Conservation (phyloP, 2,113 vertebrate species). For the Zosterops pallidus region DNA sequence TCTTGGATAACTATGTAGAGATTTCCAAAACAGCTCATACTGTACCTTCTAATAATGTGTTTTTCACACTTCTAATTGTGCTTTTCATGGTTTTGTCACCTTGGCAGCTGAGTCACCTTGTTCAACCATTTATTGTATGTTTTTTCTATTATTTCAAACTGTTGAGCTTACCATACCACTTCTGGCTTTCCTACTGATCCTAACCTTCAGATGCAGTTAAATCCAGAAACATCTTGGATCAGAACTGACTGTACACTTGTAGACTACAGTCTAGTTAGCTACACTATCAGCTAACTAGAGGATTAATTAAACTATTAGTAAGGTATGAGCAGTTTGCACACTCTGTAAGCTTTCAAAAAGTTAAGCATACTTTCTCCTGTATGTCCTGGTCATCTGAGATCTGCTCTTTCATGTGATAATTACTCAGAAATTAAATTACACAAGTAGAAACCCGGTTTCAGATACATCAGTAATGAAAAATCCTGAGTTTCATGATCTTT, state of each 20-base stretch:
- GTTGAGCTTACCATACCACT: background rate
- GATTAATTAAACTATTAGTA: background rate
- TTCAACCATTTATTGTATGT: background rate
- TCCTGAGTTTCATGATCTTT: background rate
- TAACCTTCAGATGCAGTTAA: background rate
- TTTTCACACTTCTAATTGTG: no score
- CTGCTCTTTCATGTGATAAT: background rate
- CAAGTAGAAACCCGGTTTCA: background rate
- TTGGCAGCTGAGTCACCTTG: background rate
- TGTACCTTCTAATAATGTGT: background rate
- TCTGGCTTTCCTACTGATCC: background rate
- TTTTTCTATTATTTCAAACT: background rate
- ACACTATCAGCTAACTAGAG: background rate
- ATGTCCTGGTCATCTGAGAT: background rate
- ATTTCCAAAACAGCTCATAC: background rate
- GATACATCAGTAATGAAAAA: background rate
- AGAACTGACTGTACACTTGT: background rate
- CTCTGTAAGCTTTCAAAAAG: background rate
- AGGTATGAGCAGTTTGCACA: background rate
- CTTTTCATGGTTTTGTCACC: background rate
- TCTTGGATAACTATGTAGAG: accelerated
- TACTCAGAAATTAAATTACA: background rate
- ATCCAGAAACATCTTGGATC: background rate
- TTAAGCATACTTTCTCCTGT: background rate
- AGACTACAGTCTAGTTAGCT: background rate